Evolutionary conservation across 2,113 vertebrate species (phyloP).

Genomic region (Colius striatus): DNA sequence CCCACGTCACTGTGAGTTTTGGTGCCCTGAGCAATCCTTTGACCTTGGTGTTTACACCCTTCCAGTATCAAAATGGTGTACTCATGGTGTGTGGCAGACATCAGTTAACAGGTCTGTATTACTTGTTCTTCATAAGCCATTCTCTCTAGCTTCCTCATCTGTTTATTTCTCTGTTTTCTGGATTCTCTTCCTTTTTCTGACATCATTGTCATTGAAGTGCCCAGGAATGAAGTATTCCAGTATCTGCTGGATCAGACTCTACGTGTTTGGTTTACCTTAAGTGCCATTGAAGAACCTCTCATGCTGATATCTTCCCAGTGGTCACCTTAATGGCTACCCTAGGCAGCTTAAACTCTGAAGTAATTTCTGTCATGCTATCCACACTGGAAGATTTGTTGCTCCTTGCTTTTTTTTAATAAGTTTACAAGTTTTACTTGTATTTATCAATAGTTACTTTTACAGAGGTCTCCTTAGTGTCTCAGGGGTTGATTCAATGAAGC

Average conservation of each 20-base stretch:
- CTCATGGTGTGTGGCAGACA: background rate
- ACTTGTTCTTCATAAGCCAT: background rate
- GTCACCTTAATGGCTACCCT: background rate
- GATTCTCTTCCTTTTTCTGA: background rate
- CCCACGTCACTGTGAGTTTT: background rate
- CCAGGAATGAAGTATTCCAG: background rate
- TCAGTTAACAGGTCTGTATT: background rate
- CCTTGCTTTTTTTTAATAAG: background rate
- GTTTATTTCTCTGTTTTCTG: background rate
- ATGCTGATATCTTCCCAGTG: background rate
- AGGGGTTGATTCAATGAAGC: conserved; percentile 24
- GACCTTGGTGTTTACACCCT: background rate
- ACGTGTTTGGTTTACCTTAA: background rate
- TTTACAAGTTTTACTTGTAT: conserved; percentile 28
- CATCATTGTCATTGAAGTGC: background rate
- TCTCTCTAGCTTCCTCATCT: background rate
- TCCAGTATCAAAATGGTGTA: background rate
- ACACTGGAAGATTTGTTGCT: background rate
- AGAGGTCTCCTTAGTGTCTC: conserved; percentile 34
- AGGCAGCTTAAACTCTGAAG: background rate
- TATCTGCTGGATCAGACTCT: background rate
- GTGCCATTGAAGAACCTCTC: conserved; percentile 2
- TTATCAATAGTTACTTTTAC: conserved; percentile 35
- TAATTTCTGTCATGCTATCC: background rate
- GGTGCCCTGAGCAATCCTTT: background rate